Evolutionary conservation across 2,888 invertebrate genomes (phyloP), one percentile per base, ranked within the genome.

Genomic region (Cephus spinipes): DNA sequence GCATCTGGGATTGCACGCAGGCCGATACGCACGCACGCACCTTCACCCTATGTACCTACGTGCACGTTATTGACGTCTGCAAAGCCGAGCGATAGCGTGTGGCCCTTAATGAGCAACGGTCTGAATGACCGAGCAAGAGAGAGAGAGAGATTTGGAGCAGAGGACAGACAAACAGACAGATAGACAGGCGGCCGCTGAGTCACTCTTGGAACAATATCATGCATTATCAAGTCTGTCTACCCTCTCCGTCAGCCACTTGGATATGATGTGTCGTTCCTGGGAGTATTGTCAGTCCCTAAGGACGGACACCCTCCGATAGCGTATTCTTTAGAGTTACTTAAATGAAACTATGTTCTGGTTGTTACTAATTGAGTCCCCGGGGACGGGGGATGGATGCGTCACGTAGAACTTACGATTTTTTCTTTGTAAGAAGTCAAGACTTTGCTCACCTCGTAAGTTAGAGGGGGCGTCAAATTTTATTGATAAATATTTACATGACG

Each of bases 171-270:
- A 12, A 71, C 71, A 71, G 71, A 84, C 81, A 83, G 80, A 83
- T 84, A 82, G 84, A 86, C 88, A 88, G 86, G 84, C 85, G 86
- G 86, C 82, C 82, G 86, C 85, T 88, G 89, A 89, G 84, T 89
- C 89, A 89, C 85, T 84, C 78, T 76, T 73, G 81, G 79, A 79
- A 79, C 80, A 81, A 77, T 80, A 73, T 82, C 83, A 80, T 83
- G 81, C 81, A 81, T 82, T 81, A 83, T 85, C 81, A 79, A 84
- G 81, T 80, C 80, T 82, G 82, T 79, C 82, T 81, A 71, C 71
- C 23, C 55, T 9, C 55, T 55, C 55, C 55, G 55, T 55, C 55
- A 55, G 55, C 23, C 55, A 55, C 55, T 55, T 55, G 55, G 23
- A 23, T 55, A 55, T 55, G 55, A 55, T 23, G 55, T 55, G 55